phyloP scores from a whole-genome alignment of 2,113 vertebrate genomes.

The Elephantulus edwardii region DNA sequence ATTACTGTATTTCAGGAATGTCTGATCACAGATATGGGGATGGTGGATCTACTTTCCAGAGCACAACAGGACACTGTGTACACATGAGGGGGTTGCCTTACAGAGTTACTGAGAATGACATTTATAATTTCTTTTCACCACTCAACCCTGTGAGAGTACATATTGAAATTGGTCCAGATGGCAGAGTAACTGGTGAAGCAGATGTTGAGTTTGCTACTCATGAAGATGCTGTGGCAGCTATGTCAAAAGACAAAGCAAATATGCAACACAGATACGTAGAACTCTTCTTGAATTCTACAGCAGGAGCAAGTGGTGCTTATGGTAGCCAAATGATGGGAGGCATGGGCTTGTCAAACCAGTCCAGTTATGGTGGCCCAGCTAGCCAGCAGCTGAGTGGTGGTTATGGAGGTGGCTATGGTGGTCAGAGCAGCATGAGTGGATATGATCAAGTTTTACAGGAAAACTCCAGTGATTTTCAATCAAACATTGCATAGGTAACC shows the following conservation, averaged over 20 bases:
- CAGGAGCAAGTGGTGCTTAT: slow-evolving; percentile 96
- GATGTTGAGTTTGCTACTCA: slow-evolving; percentile 99
- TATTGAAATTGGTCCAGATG: slow-evolving; percentile 97
- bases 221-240: slow-evolving; percentile 98
- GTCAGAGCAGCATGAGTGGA: slow-evolving; percentile 96
- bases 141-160: slow-evolving; percentile 98
- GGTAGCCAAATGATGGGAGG: slow-evolving; percentile 96
- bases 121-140: slow-evolving; percentile 98
- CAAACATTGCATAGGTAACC: slow-evolving; percentile 87
- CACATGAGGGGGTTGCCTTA: slow-evolving; percentile 99
- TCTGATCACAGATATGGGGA: slow-evolving; percentile 95
- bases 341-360: slow-evolving; percentile 95
- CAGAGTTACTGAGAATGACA: slow-evolving; percentile 97
- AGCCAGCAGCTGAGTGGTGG: slow-evolving; percentile 94
- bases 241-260: slow-evolving; percentile 99
- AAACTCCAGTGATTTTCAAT: slow-evolving; percentile 83
- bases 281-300: slow-evolving; percentile 98
- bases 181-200: slow-evolving; percentile 96
- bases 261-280: slow-evolving; percentile 99
- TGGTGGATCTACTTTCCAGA: slow-evolving; percentile 94
- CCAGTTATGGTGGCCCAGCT: slow-evolving; percentile 92
- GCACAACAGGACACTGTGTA: slow-evolving; percentile 98
- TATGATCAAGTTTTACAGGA: slow-evolving; percentile 88
- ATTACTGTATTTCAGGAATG: slow-evolving; percentile 87
- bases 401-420: slow-evolving; percentile 95